A percentile compares a stretch with the other conserved stretches of the same genome.
These are phyloP conservation scores for Probaryconus sp. DNA, from an alignment of 1,140 invertebrate species.

Conservation along the genomic window DNA sequence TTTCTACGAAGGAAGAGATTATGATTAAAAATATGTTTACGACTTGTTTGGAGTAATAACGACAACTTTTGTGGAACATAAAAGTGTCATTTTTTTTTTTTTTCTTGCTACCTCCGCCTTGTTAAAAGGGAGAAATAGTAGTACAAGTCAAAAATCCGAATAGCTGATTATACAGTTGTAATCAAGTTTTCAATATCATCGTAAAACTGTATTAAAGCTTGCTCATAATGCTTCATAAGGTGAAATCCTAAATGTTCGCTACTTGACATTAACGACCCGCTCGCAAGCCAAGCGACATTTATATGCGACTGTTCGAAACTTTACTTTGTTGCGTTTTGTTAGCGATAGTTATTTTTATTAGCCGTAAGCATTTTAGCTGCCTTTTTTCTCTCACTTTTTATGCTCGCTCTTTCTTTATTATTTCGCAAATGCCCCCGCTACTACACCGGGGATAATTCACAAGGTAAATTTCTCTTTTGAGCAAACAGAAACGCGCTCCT, in stretches of 20 bases:
- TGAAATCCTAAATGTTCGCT: constrained; percentile 41
- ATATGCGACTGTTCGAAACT: constrained; percentile 29
- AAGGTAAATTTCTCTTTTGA: too few species aligned
- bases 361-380: constrained; percentile 15
- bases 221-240: constrained; percentile 34
- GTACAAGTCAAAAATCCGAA: constrained; percentile 18
- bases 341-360: constrained; percentile 29
- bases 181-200: constrained; percentile 49
- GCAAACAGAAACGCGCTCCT: too few species aligned
- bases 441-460: too few species aligned
- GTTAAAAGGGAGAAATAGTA: constrained; percentile 17
- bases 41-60: constrained; percentile 16
- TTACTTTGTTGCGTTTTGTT: constrained; percentile 35
- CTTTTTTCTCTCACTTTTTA: constrained; percentile 1
- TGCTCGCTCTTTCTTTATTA: too few species aligned
- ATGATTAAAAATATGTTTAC: constrained; percentile 32
- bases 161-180: constrained; percentile 40
- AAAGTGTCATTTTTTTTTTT: constrained; percentile 9
- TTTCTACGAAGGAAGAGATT: constrained; percentile 12
- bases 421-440: too few species aligned
- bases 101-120: constrained; percentile 4
- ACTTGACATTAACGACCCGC: constrained; percentile 47
- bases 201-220: constrained; percentile 46
- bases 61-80: constrained; percentile 16
- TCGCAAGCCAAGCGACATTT: constrained; percentile 36